These are phyloP conservation scores for Hoplodrina blanda DNA, from an alignment of 2,888 invertebrate genomes.

Conservation along the genomic window DNA sequence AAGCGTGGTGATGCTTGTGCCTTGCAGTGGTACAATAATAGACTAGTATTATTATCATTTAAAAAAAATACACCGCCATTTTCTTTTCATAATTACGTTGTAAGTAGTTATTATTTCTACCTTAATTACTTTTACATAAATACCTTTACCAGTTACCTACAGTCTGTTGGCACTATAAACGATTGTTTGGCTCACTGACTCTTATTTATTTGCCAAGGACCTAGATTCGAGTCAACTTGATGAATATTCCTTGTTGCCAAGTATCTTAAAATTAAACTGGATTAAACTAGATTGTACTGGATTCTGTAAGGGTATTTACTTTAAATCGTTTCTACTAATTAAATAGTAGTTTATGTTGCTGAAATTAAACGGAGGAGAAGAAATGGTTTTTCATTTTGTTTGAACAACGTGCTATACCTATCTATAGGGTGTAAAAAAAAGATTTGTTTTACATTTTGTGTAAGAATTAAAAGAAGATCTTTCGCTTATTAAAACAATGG, in stretches of 20 bases:
- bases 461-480: not conserved
- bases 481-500: not conserved
- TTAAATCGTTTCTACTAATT: constrained; percentile 42
- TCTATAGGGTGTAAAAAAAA: not conserved
- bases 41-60: too few species aligned
- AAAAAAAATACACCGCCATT: not conserved
- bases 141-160: not conserved
- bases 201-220: constrained; percentile 56
- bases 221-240: constrained; percentile 49
- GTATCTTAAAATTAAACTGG: constrained; percentile 53
- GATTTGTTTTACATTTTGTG: not conserved
- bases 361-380: constrained; percentile 26
- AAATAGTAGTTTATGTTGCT: constrained; percentile 30
- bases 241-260: constrained; percentile 53
- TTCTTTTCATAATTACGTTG: too few species aligned
- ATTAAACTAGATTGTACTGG: constrained; percentile 36
- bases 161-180: constrained; percentile 40
- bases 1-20: too few species aligned
- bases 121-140: not conserved
- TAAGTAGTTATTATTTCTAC: not conserved
- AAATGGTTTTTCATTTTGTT: constrained; percentile 22
- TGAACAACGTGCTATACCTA: not conserved
- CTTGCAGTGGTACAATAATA: too few species aligned
- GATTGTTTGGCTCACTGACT: constrained; percentile 46
- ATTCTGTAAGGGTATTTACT: constrained; percentile 28